Evolutionary conservation across 2,797 vertebrate genomes (phyloP), one percentile per base, ranked within the genome.

Genomic region (Gambusia yucatana): DNA sequence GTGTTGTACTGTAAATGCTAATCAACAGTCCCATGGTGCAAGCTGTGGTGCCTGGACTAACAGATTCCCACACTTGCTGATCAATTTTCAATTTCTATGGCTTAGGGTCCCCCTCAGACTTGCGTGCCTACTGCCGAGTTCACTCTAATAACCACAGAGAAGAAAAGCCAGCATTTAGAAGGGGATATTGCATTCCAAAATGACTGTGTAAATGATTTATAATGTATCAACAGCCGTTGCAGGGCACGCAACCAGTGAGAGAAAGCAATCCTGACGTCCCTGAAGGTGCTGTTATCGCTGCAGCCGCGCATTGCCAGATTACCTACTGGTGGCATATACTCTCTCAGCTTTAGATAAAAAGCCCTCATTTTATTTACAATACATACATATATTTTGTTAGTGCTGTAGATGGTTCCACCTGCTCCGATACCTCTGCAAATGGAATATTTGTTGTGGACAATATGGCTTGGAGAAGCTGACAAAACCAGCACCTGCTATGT

Each of bases 1-100:
- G 79, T 36, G 79, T 89, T 92, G 48, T 71, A 59, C 63, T 61
- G 89, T 93, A 94, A 94, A 96, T 95, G 94, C 93, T 95, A 95
- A 96, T 95, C 85, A 93, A 76, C 81, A 85, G 74, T 89, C 84
- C 83, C 85, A 52, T 52, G 78, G 89, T 84, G 78, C 41, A 84
- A 89, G 77, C 82, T 57, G 86, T 67, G 79, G 87, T 81, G 79
- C 88, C 87, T 77, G 76, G 28, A 76, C 89, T 87, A 88, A 85
- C 90, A 86, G 83, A 88, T 89, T 83, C 91, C 85, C 85, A 87
- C 87, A 83, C 88, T 78, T 86, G 81, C 93, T 95, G 95, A 95
- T 96, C 95, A 94, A 96, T 96, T 96, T 95, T 95, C 95, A 95
- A 94, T 96, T 95, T 95, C 91, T 94, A 88, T 85, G 91, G 94